These are phyloP conservation scores for Pachliopta kotzebuea DNA, from an alignment of 2,888 invertebrate genomes.

Conservation along the genomic window DNA sequence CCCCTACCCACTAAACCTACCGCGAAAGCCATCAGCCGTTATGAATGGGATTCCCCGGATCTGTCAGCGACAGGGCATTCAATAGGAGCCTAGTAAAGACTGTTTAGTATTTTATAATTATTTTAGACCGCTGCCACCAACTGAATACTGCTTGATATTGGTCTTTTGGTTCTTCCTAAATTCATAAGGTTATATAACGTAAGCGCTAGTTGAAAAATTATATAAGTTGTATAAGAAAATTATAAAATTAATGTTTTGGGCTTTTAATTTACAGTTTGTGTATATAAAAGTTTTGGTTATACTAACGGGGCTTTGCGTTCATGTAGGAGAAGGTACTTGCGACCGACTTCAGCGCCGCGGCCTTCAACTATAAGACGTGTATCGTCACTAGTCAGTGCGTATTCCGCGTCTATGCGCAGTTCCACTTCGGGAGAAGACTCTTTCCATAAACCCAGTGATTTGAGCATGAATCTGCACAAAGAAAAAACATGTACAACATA, in stretches of 20 bases:
- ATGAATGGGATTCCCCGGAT: too few species aligned
- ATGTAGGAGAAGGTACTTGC: constrained; percentile 61
- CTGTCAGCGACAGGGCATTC: too few species aligned
- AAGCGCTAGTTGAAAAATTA: background rate
- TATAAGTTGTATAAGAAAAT: too few species aligned
- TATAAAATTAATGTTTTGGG: background rate
- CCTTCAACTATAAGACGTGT: constrained; percentile 60
- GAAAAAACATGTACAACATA: background rate
- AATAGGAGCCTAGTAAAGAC: too few species aligned
- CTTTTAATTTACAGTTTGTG: background rate
- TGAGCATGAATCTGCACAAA: constrained; percentile 90
- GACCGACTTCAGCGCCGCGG: constrained; percentile 54
- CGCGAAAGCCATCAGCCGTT: too few species aligned
- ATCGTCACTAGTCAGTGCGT: constrained; percentile 55
- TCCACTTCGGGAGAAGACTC: constrained; percentile 67
- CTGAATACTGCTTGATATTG: too few species aligned
- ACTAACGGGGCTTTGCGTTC: constrained; percentile 67
- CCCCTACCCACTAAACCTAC: too few species aligned
- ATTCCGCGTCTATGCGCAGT: constrained; percentile 63
- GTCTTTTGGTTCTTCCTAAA: too few species aligned
- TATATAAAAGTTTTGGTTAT: background rate
- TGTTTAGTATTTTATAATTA: too few species aligned
- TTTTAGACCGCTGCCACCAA: too few species aligned
- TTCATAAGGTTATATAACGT: too few species aligned
- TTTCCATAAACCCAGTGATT: constrained; percentile 94